Conservation (phyloP, 2,797 vertebrate species). For the Mormyrus proboscirostris region DNA sequence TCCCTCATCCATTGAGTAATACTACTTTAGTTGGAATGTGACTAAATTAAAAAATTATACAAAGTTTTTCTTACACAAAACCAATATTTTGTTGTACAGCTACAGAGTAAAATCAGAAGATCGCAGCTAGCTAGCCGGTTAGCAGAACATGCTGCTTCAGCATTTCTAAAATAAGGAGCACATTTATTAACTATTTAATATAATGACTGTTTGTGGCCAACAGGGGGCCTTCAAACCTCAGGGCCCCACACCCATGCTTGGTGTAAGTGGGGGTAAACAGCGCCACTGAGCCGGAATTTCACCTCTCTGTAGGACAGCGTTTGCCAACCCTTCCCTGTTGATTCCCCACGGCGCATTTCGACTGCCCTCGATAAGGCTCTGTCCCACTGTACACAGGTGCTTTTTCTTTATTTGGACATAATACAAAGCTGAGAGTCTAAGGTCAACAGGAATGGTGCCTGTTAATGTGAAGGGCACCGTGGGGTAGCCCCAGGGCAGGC, state of each 20-base stretch:
- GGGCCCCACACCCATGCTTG: not conserved
- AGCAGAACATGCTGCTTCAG: not conserved
- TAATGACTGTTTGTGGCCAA: not conserved
- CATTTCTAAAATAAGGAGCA: not conserved
- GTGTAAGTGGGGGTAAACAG: not conserved
- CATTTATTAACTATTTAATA: not conserved
- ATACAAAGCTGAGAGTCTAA: slow-evolving; percentile 1
- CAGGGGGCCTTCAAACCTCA: not conserved
- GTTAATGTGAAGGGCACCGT: not conserved
- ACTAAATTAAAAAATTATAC: not conserved
- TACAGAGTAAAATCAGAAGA: not conserved
- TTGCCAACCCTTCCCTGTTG: not conserved
- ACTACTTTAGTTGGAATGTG: not conserved
- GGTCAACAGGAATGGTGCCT: not conserved
- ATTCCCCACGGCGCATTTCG: not conserved
- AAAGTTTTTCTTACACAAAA: not conserved
- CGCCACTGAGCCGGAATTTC: not conserved
- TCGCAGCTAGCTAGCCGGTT: not conserved
- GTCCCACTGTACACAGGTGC: not conserved
- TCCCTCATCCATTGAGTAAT: not conserved
- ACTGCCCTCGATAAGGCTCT: not conserved
- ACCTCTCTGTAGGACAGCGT: not conserved
- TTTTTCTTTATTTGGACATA: slow-evolving; percentile 12
- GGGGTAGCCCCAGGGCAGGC: not conserved
- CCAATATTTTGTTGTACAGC: not conserved